These are phyloP conservation scores for Belonocnema kinseyi DNA, from an alignment of 1,140 invertebrate genomes.

Conservation along the genomic window DNA sequence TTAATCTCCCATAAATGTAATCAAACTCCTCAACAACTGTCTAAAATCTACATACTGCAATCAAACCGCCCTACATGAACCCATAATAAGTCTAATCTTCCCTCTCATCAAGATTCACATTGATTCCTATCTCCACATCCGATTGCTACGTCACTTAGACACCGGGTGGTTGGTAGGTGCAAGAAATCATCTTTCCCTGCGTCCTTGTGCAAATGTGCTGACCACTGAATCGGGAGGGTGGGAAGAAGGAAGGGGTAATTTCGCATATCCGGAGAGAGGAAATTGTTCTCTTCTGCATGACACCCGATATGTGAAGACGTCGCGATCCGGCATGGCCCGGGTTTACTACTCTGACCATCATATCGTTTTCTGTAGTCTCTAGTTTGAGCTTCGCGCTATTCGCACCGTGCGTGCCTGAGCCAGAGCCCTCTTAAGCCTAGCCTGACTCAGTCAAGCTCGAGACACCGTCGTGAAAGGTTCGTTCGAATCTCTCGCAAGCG, in stretches of 20 bases:
- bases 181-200: constrained; percentile 14
- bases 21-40: neutral
- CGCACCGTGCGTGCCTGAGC: constrained; percentile 13
- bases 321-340: constrained; percentile 45
- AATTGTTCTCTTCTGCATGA: constrained; percentile 43
- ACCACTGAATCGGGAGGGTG: neutral
- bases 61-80: neutral
- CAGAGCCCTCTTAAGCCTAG: neutral
- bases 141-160: neutral
- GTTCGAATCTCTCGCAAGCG: constrained; percentile 40
- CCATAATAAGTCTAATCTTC: neutral
- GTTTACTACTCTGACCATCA: constrained; percentile 1
- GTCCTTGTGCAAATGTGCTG: neutral
- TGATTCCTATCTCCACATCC: neutral
- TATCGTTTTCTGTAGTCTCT: neutral
- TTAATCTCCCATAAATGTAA: neutral
- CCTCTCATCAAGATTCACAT: neutral
- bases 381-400: neutral
- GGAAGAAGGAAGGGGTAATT: neutral
- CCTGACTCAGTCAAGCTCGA: constrained; percentile 63
- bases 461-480: constrained; percentile 62
- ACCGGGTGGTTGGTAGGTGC: constrained; percentile 9
- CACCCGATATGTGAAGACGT: constrained; percentile 46
- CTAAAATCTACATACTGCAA: neutral
- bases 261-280: constrained; percentile 26